A percentile compares a stretch with the other conserved stretches of the same genome.
Evolutionary conservation across 2,797 vertebrate species (phyloP).

Genomic region (Scolopax bukidnonensis): DNA sequence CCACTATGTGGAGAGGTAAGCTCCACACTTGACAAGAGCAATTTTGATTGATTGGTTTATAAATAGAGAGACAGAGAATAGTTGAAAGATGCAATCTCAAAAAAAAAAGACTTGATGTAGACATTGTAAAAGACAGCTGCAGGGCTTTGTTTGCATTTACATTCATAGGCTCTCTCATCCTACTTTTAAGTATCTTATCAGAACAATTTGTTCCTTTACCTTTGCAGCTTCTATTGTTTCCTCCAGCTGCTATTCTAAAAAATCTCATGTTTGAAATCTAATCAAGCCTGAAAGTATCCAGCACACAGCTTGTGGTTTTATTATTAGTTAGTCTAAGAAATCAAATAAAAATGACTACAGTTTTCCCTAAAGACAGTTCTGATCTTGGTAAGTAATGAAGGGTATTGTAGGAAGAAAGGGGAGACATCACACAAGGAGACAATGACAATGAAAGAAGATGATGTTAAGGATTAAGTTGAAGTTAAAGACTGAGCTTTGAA

Average conservation of each 20-base stretch:
- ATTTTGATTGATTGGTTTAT: not conserved
- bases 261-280: not conserved
- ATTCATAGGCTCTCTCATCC: not conserved
- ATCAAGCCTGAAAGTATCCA: slow-evolving; percentile 9
- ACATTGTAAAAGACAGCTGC: not conserved
- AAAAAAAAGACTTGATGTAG: not conserved
- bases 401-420: not conserved
- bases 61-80: not conserved
- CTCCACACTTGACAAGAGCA: not conserved
- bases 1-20: not conserved
- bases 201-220: slow-evolving; percentile 32
- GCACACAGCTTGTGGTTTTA: slow-evolving; percentile 19
- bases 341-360: not conserved
- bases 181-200: not conserved
- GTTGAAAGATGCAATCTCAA: not conserved
- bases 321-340: not conserved
- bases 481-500: not conserved
- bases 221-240: not conserved
- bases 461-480: not conserved
- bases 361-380: not conserved
- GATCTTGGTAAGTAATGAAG: not conserved
- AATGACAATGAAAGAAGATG: not conserved
- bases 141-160: slow-evolving; percentile 34
- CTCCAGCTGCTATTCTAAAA: slow-evolving; percentile 31
- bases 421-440: not conserved